Base-by-base conservation (phyloP, 2,797 vertebrate genomes). In the Peromyscus melanophrys region DNA sequence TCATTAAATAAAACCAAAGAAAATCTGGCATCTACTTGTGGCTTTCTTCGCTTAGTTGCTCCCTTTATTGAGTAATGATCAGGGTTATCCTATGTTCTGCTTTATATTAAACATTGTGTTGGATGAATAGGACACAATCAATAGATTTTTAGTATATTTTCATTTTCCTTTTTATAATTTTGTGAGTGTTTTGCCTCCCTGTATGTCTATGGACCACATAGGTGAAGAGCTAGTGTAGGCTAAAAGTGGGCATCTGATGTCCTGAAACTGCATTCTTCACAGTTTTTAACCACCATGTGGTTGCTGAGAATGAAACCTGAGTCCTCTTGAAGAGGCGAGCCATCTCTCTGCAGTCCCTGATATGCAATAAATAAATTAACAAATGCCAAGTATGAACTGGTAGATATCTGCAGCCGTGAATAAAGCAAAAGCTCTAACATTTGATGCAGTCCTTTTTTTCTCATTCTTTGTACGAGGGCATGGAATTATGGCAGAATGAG, bases 201-300 rank as follows among this genome's bases (percentile, higher is more conserved):
- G 0, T 25, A 52, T 67, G 31, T 67, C 21, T 67, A 25, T 67
- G 19, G 1, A 49, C 12, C 19, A 67, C 63, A 52, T 25, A 1
- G 4, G 13, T 52, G 19, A 49, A 85, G 21, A 3, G 6, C 11
- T 0, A 23, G 6, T n/a, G 4, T 67, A n/a, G 2, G 6, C 31
- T 12, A 67, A 3, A 49, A 25, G 4, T n/a, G 11, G 19, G 43
- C 46, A 49, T n/a, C 3, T n/a, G 4, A n/a, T 67, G 0, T 12
- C 3, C 31, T 67, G 21, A 0, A 69, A 52, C 1, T 52, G 10
- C 17, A 23, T 14, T 49, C 29, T 49, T 11, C 17, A 34, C 19
- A 67, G 10, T 34, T 67, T 17, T 12, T 65, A 49, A 43, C 12
- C 23, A 25, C 43, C 46, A 7, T n/a, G 3, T 49, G 3, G 6